phyloP scores from a whole-genome alignment of 2,113 vertebrate genomes.

The Chaenocephalus aceratus region DNA sequence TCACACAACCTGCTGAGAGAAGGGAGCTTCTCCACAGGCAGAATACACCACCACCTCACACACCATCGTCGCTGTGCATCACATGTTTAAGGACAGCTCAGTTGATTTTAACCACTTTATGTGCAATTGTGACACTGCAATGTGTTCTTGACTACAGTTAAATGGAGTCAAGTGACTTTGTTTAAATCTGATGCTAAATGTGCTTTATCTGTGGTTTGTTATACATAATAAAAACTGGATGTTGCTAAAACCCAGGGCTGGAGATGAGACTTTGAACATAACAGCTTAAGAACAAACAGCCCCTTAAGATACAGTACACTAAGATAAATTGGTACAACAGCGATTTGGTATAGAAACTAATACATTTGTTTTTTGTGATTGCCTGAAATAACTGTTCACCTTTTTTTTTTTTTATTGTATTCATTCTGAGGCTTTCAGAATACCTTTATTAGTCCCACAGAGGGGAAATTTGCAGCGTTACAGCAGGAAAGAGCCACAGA shows the following conservation, averaged over 20 bases:
- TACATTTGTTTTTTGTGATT: no score
- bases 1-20: slow-evolving; percentile 13
- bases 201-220: neutral
- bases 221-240: neutral
- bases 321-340: no score
- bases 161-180: neutral
- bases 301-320: neutral
- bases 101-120: neutral
- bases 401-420: no score
- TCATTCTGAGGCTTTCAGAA: no score
- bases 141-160: neutral
- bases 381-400: no score
- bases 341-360: no score
- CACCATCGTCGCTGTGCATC: neutral
- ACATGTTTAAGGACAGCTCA: slow-evolving; percentile 11
- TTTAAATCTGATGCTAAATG: neutral
- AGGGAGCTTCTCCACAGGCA: slow-evolving; percentile 12
- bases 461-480: no score
- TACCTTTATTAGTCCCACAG: no score
- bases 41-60: slow-evolving; percentile 2
- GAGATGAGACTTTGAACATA: neutral
- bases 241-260: neutral
- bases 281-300: neutral
- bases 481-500: no score
- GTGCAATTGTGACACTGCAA: neutral